Percentiles rank a stretch among this genome's conserved stretches.
phyloP scores from a whole-genome alignment of 30 jellyfish, hydroid and myxozoan genomes.

The Aurelia aurita complex sp. Pacific region DNA sequence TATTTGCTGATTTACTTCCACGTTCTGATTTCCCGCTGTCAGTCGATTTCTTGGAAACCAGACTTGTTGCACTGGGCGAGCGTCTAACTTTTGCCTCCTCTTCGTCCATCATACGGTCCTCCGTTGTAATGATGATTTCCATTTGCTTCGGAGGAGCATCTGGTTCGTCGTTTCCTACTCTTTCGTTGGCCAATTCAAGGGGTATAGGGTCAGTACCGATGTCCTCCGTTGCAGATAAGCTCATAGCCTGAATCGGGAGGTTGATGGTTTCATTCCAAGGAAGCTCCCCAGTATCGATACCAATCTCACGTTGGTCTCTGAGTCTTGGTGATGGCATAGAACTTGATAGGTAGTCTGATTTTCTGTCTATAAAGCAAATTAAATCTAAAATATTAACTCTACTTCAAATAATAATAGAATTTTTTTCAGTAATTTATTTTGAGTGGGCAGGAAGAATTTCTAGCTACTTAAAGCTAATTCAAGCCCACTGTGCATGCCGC shows the following conservation, averaged over 20 bases:
- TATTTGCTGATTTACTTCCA: conserved; percentile 34
- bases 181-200: background rate
- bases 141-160: background rate
- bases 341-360: conserved; percentile 45
- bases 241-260: conserved; percentile 34
- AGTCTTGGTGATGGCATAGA: conserved; percentile 66
- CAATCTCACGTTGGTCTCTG: conserved; percentile 53
- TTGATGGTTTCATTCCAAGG: conserved; percentile 53
- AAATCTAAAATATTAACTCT: too few relatives aligned
- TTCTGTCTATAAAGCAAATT: conserved; percentile 1
- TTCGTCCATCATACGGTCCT: conserved; percentile 1
- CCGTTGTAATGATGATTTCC: conserved; percentile 6
- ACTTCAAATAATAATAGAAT: too few relatives aligned
- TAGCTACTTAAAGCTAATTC: too few relatives aligned
- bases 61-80: conserved; percentile 60
- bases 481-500: too few relatives aligned
- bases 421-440: too few relatives aligned
- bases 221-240: conserved; percentile 5
- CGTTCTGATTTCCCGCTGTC: conserved; percentile 70
- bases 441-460: too few relatives aligned
- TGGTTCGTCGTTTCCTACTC: background rate
- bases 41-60: conserved; percentile 49
- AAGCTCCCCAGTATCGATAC: conserved; percentile 37
- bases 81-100: conserved; percentile 22
- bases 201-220: conserved; percentile 34